These are phyloP conservation scores for Sylvicola cinctus DNA, from an alignment of 2,888 invertebrate species.

Conservation along the genomic window DNA sequence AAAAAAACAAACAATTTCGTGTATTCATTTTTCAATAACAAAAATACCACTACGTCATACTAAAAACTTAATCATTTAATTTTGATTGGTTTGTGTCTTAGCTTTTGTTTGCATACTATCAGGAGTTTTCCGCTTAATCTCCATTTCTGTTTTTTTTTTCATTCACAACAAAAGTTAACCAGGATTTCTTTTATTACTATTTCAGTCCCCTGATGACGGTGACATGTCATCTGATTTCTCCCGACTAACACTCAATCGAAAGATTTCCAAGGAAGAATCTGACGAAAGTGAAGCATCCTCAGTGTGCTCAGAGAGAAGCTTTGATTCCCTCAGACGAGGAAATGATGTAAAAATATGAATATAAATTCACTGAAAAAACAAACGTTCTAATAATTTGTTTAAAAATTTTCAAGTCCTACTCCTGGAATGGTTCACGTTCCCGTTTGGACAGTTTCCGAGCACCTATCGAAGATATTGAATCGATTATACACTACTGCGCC, in stretches of 20 bases:
- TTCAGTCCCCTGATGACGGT: constrained; percentile 31
- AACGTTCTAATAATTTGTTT: constrained; percentile 5
- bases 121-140: too few species aligned
- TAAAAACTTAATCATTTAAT: too few species aligned
- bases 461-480: constrained; percentile 53
- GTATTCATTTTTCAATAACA: too few species aligned
- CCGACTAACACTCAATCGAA: constrained; percentile 27
- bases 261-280: constrained; percentile 46
- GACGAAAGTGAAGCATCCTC: constrained; percentile 90
- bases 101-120: too few species aligned
- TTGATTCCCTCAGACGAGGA: constrained; percentile 58
- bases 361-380: constrained; percentile 8
- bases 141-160: constrained; percentile 5
- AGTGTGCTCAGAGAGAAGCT: constrained; percentile 79
- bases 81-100: too few species aligned
- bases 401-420: constrained; percentile 39
- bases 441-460: constrained; percentile 44
- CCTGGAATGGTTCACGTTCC: constrained; percentile 65
- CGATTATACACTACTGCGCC: constrained; percentile 71
- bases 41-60: too few species aligned
- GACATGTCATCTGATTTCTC: constrained; percentile 15
- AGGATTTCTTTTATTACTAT: constrained; percentile 4
- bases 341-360: constrained; percentile 46
- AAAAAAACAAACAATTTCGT: too few species aligned
- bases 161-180: constrained; percentile 3